phyloP scores from a whole-genome alignment of 2,113 vertebrate genomes.

The Pedionomus torquatus region DNA sequence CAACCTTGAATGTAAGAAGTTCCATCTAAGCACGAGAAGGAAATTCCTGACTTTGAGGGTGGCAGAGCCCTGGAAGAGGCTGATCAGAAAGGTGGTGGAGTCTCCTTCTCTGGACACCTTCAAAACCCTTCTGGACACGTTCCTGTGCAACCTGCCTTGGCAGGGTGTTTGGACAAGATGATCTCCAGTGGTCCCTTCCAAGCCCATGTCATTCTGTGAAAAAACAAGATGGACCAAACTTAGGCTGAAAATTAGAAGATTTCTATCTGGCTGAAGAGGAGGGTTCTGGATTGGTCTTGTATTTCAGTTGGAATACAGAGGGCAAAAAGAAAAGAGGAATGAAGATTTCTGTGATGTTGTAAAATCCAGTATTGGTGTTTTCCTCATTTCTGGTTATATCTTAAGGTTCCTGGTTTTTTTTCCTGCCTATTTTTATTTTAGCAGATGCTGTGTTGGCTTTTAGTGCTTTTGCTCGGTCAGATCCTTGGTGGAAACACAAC shows the following conservation, averaged over 20 bases:
- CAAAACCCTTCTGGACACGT: too few species aligned
- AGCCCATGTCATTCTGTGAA: neutral
- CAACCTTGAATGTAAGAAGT: too few species aligned
- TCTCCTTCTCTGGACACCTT: too few species aligned
- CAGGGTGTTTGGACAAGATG: too few species aligned
- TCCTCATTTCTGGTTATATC: neutral
- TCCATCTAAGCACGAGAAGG: too few species aligned
- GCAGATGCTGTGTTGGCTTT: neutral
- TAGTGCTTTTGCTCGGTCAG: neutral
- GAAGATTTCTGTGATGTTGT: neutral
- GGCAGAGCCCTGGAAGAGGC: too few species aligned
- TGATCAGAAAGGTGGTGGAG: too few species aligned
- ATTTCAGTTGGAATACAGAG: neutral
- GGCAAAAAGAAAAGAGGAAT: neutral
- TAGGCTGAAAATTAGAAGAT: neutral
- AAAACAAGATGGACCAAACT: neutral
- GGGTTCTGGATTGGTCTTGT: accelerated
- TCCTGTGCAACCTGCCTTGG: too few species aligned
- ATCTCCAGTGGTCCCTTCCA: too few species aligned
- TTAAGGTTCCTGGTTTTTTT: neutral
- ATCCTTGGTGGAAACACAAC: neutral
- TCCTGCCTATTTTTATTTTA: neutral
- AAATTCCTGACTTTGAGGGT: too few species aligned
- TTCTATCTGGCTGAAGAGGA: neutral
- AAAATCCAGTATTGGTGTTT: accelerated